Evolutionary conservation across 2,113 vertebrate species (phyloP).

Genomic region (Pseudopipra pipra): DNA sequence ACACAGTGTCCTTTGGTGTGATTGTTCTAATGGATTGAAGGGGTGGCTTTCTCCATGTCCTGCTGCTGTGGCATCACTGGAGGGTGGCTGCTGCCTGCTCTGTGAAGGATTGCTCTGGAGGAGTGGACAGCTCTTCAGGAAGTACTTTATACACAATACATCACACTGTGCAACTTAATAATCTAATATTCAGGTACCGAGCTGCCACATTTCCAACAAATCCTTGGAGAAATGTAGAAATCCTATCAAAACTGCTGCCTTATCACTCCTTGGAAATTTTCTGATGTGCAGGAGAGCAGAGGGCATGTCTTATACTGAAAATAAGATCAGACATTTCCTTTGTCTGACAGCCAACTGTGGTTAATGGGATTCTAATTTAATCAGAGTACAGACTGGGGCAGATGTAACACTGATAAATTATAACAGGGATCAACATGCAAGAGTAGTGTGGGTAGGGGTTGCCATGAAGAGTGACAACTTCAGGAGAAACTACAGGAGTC

Average conservation of each 20-base stretch:
- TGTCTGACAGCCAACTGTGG: conserved; percentile 25
- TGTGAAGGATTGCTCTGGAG: background rate
- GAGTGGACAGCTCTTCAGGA: background rate
- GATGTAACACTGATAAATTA: conserved; percentile 20
- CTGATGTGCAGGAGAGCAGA: background rate
- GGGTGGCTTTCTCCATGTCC: background rate
- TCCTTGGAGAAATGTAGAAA: conserved; percentile 10
- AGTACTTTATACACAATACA: background rate
- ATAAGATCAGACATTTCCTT: conserved; percentile 42
- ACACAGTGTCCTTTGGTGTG: background rate
- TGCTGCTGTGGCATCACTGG: background rate
- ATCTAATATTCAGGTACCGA: background rate
- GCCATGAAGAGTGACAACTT: background rate
- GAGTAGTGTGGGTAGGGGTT: background rate
- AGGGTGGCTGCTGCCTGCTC: background rate
- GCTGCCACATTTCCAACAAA: background rate
- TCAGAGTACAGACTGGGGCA: conserved; percentile 26
- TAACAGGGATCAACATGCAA: background rate
- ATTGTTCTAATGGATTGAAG: background rate
- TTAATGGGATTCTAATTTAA: conserved; percentile 57
- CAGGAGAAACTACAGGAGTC: background rate
- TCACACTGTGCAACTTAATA: background rate
- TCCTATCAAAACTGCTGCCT: conserved; percentile 6
- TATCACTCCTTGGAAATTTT: background rate
- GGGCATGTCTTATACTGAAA: conserved; percentile 17